phyloP scores from a whole-genome alignment of 2,797 vertebrate species.

The Huso huso region DNA sequence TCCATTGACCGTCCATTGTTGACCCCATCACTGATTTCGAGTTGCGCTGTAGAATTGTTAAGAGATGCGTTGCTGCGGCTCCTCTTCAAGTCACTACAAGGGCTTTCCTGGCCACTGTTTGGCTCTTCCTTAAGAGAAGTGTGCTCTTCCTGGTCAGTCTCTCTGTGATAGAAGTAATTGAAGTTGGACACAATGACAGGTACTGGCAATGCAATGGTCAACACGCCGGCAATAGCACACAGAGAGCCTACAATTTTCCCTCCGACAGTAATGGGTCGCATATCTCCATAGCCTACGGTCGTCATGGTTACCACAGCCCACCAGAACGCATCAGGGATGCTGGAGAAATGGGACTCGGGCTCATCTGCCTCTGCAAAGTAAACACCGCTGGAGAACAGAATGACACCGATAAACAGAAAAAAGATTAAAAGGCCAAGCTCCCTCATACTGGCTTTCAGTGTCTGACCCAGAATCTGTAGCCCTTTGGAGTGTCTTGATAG shows the following conservation, averaged over 20 bases:
- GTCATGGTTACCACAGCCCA: constrained; percentile 98
- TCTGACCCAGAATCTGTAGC: constrained; percentile 90
- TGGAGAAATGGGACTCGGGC: constrained; percentile 85
- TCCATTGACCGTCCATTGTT: constrained; percentile 51
- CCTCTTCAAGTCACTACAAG: constrained; percentile 51
- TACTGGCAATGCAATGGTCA: constrained; percentile 90
- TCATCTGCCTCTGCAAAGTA: constrained; percentile 90
- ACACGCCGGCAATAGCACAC: constrained; percentile 89
- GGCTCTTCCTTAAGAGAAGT: constrained; percentile 74
- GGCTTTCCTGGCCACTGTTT: constrained; percentile 43
- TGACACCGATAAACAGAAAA: constrained; percentile 94
- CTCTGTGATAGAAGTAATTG: constrained; percentile 95
- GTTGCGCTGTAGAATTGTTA: constrained; percentile 59
- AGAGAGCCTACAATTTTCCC: constrained; percentile 93
- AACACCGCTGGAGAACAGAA: constrained; percentile 93
- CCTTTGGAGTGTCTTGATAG: constrained; percentile 91
- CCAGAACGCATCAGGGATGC: constrained; percentile 97
- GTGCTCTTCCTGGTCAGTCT: constrained; percentile 86
- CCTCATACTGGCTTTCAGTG: constrained; percentile 88
- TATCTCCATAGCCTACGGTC: constrained; percentile 92
- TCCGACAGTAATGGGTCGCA: constrained; percentile 86
- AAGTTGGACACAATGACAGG: constrained; percentile 97
- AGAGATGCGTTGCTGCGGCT: constrained; percentile 61
- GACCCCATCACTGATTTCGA: constrained; percentile 58
- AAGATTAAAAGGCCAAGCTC: constrained; percentile 93